Base-by-base conservation (phyloP, 2,113 vertebrate genomes). In the Oncorhynchus keta region DNA sequence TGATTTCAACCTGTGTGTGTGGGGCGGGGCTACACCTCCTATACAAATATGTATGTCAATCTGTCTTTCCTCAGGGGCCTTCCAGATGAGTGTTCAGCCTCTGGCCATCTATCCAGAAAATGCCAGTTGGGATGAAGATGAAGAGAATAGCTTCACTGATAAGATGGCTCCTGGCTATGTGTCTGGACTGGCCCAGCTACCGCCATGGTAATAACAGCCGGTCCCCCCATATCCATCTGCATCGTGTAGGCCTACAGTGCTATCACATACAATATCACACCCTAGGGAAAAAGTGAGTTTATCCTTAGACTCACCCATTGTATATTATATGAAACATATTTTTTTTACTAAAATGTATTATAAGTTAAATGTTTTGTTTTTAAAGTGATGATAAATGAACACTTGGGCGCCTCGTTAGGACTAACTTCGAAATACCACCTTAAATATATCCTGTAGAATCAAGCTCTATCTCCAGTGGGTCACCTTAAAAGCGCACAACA, bases 401-500 rank as follows among this genome's bases (percentile, higher is more conserved):
- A 24, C 20, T 39, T 81, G 77, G 85, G 74, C 39, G 14, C 80
- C 9, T 45, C 9, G 39, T 45, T 45, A 45, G 39, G 76, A 73
- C 48, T 84, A 83, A 82, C 45, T 55, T 18, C 11, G 73, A 66
- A 16, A 67, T 83, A 81, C 94, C 91, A 92, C 92, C 94, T 94
- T 94, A 94, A 94, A 87, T 75, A 4, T 35, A 72, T 76, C 79
- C 74, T 55, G 90, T 86, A 81, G 89, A 89, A 86, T 90, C 88
- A 3, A 13, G 24, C 59, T 18, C 62, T 9, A 92, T 90, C 85
- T 87, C 79, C 0, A 48, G 72, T 86, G 87, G 83, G 91, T 93
- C 89, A 93, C 94, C 94, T 95, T 95, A 95, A 94, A 92, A 92
- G 93, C 94, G 92, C 91, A 91, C 18, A 89, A 89, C 90, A 93